These are phyloP conservation scores for Drosophila mercatorum DNA, from an alignment of 2,888 invertebrate genomes.

Conservation along the genomic window DNA sequence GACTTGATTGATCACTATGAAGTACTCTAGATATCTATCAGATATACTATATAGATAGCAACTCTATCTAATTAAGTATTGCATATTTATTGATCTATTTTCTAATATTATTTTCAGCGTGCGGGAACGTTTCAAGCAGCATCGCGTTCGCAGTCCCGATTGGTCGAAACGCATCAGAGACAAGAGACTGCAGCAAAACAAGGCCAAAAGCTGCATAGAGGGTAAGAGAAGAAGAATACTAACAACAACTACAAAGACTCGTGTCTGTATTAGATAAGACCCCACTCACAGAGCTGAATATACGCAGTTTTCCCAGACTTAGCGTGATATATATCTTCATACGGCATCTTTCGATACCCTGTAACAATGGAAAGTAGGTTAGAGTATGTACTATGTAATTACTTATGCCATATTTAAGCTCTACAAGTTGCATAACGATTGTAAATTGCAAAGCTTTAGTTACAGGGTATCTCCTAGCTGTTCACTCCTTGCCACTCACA, in stretches of 20 bases:
- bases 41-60: background rate
- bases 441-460: background rate
- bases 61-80: slow-evolving; percentile 1
- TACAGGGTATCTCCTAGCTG: background rate
- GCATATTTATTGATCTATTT: slow-evolving; percentile 1
- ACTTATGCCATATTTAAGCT: background rate
- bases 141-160: slow-evolving; percentile 84
- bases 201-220: slow-evolving; percentile 81
- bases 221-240: slow-evolving; percentile 65
- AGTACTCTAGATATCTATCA: slow-evolving; percentile 21
- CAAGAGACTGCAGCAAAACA: slow-evolving; percentile 83
- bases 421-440: background rate
- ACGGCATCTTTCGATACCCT: background rate
- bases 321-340: background rate
- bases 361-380: slow-evolving; percentile 2
- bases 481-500: background rate
- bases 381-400: background rate
- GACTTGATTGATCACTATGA: slow-evolving; percentile 39
- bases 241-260: background rate
- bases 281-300: slow-evolving; percentile 6
- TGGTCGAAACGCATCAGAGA: slow-evolving; percentile 84
- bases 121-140: slow-evolving; percentile 82
- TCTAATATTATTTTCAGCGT: slow-evolving; percentile 69
- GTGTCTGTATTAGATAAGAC: slow-evolving; percentile 9
- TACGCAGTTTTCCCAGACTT: slow-evolving; percentile 22